Conservation (phyloP, 1,140 invertebrate genomes). For the Microplitis mediator region DNA sequence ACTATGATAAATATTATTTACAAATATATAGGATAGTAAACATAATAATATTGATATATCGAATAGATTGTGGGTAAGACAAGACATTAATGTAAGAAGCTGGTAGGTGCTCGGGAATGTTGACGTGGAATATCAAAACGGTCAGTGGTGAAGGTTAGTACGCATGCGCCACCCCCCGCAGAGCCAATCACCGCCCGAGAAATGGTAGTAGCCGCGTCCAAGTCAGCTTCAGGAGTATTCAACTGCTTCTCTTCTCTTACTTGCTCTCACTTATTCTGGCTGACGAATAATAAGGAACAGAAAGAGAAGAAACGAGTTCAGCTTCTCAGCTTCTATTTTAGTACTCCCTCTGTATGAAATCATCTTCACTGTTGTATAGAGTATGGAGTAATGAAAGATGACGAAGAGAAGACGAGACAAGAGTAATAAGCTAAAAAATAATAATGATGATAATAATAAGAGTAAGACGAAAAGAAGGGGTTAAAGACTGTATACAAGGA, state of each 20-base stretch:
- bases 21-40: no score
- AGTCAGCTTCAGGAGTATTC: conserved; percentile 41
- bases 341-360: no score
- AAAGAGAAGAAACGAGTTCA: background rate
- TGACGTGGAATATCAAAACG: conserved; percentile 2
- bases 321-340: no score
- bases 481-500: conserved; percentile 20
- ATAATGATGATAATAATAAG: conserved; percentile 22
- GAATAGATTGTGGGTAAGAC: no score
- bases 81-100: conserved; percentile 22
- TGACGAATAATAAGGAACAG: conserved; percentile 28
- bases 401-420: conserved; percentile 15
- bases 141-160: conserved; percentile 42
- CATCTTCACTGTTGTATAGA: conserved; percentile 16
- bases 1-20: no score
- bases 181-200: conserved; percentile 60
- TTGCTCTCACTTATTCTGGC: conserved; percentile 22
- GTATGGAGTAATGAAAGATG: conserved; percentile 12
- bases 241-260: conserved; percentile 4
- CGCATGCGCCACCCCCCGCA: conserved; percentile 56
- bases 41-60: no score
- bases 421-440: conserved; percentile 16
- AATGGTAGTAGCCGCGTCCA: conserved; percentile 55
- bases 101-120: conserved; percentile 25
- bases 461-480: conserved; percentile 10